Evolutionary conservation across 2,113 vertebrate genomes (phyloP), one percentile per base, ranked within the genome.

Genomic region (Datnioides undecimradiatus): DNA sequence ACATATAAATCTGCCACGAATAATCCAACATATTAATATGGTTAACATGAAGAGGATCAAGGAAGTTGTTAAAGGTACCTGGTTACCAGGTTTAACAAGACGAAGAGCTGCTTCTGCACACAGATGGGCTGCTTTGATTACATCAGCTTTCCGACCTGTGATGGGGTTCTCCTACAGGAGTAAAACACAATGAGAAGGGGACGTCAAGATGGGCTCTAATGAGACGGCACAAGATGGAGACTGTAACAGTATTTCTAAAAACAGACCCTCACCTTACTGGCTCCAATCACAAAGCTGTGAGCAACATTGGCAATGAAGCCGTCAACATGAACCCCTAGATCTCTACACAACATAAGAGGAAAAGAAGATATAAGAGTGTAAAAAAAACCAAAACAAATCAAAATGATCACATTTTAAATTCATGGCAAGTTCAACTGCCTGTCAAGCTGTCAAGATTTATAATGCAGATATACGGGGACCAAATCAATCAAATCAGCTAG

Each of bases 21-120:
- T n/a, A n/a, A n/a, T n/a, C n/a, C n/a, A n/a, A n/a, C n/a, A 46
- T 16, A 31, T 40, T 21, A 68, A n/a, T 14, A 46, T 55, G 9
- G 21, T 9, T 48, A 36, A 40, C 8, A 2, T n/a, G 25, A 19
- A 38, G 40, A 54, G 23, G 10, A 1, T 41, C 13, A 12, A 65
- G 1, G n/a, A 68, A 33, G n/a, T 0, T 23, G 23, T 54, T 46
- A 14, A 4, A 88, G 76, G 60, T 83, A 99, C 98, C 97, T 99
- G 97, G 79, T 97, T 98, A 13, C 98, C 98, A 25, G 98, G 97
- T 90, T 99, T 99, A 75, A 99, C 98, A n/a, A 99, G 91, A 40
- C 98, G 96, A 69, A 99, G 93, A 8, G 98, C 98, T 31, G 98
- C 98, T 87, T 99, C 98, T 3, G 96, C 97, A 59, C 98, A 99